Evolutionary conservation across 2,888 invertebrate genomes (phyloP).

Genomic region (Gymnoscelis rufifasciata): DNA sequence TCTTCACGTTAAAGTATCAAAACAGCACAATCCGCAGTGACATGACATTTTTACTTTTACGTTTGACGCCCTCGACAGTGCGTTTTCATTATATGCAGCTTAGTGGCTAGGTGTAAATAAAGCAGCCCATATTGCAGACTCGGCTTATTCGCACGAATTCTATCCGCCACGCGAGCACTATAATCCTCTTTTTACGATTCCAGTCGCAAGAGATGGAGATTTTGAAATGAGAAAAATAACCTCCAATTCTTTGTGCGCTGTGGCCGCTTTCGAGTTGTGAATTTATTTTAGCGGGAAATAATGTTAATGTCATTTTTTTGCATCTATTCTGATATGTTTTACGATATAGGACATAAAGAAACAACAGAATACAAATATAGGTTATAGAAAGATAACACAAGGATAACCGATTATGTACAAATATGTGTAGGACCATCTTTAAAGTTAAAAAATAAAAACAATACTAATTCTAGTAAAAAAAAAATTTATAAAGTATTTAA

Average conservation of each 20-base stretch:
- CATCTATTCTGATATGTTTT: no score
- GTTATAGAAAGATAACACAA: no score
- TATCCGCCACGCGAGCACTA: slow-evolving; percentile 63
- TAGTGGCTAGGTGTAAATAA: slow-evolving; percentile 74
- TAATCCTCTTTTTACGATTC: slow-evolving; percentile 79
- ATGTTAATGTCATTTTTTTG: no score
- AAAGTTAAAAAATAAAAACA: no score
- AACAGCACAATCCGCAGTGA: slow-evolving; percentile 28
- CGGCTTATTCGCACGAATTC: slow-evolving; percentile 70
- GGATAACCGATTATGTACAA: no score
- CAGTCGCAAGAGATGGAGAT: slow-evolving; percentile 64
- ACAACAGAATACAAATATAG: no score
- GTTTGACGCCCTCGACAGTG: slow-evolving; percentile 73
- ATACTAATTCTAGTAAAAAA: no score
- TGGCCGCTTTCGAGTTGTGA: slow-evolving; percentile 55
- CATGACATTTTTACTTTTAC: slow-evolving; percentile 56
- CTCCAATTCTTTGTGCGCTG: slow-evolving; percentile 63
- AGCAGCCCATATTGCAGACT: slow-evolving; percentile 72
- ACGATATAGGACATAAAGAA: no score
- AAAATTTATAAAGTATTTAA: no score
- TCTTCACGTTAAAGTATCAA: slow-evolving; percentile 37
- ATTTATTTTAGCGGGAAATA: slow-evolving; percentile 44
- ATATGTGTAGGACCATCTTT: no score
- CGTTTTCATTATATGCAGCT: slow-evolving; percentile 80
- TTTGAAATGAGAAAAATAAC: slow-evolving; percentile 76